A percentile compares a stretch with the other conserved stretches of the same genome.
These are phyloP conservation scores for honey bee (Apis mellifera) DNA, from an alignment of 1,140 invertebrate species.

Conservation along the genomic window Amel_HAv3.1 CM009931.2:18948001-18948500, in stretches of 20 bases:
- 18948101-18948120: not conserved
- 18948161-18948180: not conserved
- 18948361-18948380: too few species aligned
- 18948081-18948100: not conserved
- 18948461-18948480: conserved; percentile 1
- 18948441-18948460: conserved; percentile 1
- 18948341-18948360: too few species aligned
- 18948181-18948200: not conserved
- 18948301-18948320: too few species aligned
- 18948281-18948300: too few species aligned
- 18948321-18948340: too few species aligned
- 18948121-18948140: not conserved
- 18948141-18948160: not conserved
- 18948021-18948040: too few species aligned
- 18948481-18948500: not conserved
- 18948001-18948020: too few species aligned
- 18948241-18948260: not conserved
- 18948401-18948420: not conserved
- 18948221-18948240: too few species aligned
- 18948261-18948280: too few species aligned
- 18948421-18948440: not conserved
- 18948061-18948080: not conserved
- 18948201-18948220: not conserved
- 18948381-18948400: conserved; percentile 18
- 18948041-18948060: not conserved